Conservation (phyloP, 2,797 vertebrate genomes). For the Ciconia nigra region DNA sequence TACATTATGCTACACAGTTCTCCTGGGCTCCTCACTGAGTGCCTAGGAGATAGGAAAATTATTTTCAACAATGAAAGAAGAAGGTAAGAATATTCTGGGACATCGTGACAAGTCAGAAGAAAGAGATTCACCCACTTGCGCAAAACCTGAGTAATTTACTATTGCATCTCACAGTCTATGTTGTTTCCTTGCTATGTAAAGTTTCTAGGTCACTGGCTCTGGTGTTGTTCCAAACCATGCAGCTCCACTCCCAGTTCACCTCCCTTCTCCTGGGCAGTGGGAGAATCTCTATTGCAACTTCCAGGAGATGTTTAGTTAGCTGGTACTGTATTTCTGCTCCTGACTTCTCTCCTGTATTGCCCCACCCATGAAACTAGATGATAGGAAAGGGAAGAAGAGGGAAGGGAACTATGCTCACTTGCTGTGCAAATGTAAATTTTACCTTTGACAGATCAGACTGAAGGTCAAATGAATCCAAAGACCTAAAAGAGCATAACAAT, state of each 20-base stretch:
- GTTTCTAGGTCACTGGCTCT: constrained; percentile 33
- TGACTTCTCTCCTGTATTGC: neutral
- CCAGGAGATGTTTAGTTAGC: neutral
- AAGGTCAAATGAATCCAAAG: neutral
- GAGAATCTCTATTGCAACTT: neutral
- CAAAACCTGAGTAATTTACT: constrained; percentile 10
- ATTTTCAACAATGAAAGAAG: neutral
- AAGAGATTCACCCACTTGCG: constrained; percentile 7
- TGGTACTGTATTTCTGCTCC: neutral
- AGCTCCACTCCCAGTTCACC: neutral
- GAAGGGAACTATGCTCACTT: neutral
- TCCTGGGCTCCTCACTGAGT: neutral
- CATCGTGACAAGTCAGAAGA: neutral
- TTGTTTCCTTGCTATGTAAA: neutral
- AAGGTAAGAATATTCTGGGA: neutral
- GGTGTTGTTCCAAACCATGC: neutral
- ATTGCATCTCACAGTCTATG: neutral
- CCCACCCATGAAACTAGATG: neutral
- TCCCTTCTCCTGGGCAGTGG: neutral
- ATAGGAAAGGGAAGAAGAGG: neutral
- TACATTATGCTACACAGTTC: neutral
- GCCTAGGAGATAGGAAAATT: neutral
- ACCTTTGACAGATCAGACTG: neutral
- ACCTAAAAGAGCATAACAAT: neutral
- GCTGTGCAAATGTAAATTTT: neutral